Conservation (phyloP, 2,888 invertebrate species). For the Cremastobaeus sp. region DNA sequence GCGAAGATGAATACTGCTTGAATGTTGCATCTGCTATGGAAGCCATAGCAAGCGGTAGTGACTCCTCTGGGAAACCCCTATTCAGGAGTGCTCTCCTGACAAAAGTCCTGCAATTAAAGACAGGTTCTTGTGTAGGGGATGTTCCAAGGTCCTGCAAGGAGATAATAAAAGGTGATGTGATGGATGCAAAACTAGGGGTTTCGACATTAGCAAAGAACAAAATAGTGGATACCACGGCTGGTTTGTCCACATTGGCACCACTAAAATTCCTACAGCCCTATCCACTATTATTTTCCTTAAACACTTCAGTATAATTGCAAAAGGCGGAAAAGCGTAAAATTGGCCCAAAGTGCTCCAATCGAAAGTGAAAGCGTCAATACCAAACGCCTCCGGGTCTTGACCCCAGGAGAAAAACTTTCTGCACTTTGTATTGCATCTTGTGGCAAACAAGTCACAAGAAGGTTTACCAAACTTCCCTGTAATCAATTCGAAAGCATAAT, state of each 20-base stretch:
- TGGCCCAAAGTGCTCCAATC: slow-evolving; percentile 25
- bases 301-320: slow-evolving; percentile 41
- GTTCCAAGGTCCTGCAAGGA: slow-evolving; percentile 24
- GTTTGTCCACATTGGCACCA: slow-evolving; percentile 46
- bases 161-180: slow-evolving; percentile 24
- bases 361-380: slow-evolving; percentile 53
- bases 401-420: slow-evolving; percentile 43
- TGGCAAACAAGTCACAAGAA: slow-evolving; percentile 5
- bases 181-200: slow-evolving; percentile 5
- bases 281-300: slow-evolving; percentile 53
- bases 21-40: slow-evolving; percentile 58
- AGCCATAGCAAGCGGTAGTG: slow-evolving; percentile 48
- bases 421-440: slow-evolving; percentile 38
- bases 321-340: slow-evolving; percentile 57
- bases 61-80: slow-evolving; percentile 18
- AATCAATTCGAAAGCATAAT: background rate
- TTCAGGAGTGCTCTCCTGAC: slow-evolving; percentile 16
- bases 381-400: slow-evolving; percentile 40
- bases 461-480: slow-evolving; percentile 1
- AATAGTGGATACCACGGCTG: slow-evolving; percentile 42
- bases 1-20: slow-evolving; percentile 57
- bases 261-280: slow-evolving; percentile 22
- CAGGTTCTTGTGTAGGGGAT: slow-evolving; percentile 12
- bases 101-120: slow-evolving; percentile 22
- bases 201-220: background rate